Conservation (phyloP, 2,888 invertebrate genomes). For the Nemotelus nigrinus region DNA sequence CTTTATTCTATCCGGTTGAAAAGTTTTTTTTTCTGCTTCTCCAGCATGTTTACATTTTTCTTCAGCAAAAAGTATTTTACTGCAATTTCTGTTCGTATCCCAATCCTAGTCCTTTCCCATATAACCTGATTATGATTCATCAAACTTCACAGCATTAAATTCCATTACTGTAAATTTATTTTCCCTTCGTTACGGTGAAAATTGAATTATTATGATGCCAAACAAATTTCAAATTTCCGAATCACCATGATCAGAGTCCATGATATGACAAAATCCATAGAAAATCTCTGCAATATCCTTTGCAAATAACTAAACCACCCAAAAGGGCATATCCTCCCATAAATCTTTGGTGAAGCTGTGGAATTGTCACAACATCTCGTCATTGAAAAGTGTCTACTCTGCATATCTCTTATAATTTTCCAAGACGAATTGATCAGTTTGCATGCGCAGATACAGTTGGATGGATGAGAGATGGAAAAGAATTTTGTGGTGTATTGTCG, state of each 20-base stretch:
- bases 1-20: too few relatives aligned
- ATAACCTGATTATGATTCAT: conserved; percentile 30
- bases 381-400: conserved; percentile 35
- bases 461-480: not conserved
- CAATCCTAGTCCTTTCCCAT: not conserved
- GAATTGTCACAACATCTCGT: conserved; percentile 26
- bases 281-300: conserved; percentile 32
- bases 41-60: too few relatives aligned
- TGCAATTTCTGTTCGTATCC: not conserved
- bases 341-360: not conserved
- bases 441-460: conserved; percentile 10
- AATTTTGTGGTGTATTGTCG: not conserved
- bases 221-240: conserved; percentile 28
- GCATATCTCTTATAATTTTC: conserved; percentile 26
- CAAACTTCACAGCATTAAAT: conserved; percentile 21
- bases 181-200: conserved; percentile 32
- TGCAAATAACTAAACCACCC: conserved; percentile 18
- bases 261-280: conserved; percentile 29
- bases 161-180: conserved; percentile 32
- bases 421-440: conserved; percentile 22
- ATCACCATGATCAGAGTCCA: conserved; percentile 28
- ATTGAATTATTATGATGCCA: conserved; percentile 31
- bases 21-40: too few relatives aligned
- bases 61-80: not conserved
- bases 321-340: conserved; percentile 7